These are phyloP conservation scores for Neosilurus hyrtlii DNA, from an alignment of 2,797 vertebrate genomes.

Conservation along the genomic window DNA sequence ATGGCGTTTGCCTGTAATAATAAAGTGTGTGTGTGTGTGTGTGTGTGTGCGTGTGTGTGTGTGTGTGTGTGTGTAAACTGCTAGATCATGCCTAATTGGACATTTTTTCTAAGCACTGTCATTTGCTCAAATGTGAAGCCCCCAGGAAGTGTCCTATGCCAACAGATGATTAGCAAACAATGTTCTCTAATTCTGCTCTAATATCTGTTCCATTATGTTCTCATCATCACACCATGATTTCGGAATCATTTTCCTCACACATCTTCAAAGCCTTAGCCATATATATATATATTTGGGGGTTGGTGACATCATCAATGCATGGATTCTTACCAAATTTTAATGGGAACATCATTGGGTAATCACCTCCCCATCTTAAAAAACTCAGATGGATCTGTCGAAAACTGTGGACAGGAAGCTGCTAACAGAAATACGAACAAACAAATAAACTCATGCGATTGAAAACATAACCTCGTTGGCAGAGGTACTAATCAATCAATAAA, in stretches of 20 bases:
- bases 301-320: no score
- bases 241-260: not conserved
- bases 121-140: slow-evolving; percentile 22
- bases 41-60: slow-evolving; percentile 8
- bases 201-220: slow-evolving; percentile 20
- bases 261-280: no score
- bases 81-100: slow-evolving; percentile 26
- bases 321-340: not conserved
- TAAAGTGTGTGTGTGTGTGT: not conserved
- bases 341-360: no score
- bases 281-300: no score
- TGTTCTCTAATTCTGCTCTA: slow-evolving; percentile 20
- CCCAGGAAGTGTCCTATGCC: not conserved
- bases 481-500: not conserved
- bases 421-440: no score
- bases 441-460: no score
- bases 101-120: slow-evolving; percentile 19
- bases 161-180: slow-evolving; percentile 36
- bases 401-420: no score
- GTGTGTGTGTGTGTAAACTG: not conserved
- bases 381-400: no score
- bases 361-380: no score
- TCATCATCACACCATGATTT: not conserved
- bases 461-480: not conserved
- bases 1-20: no score